Evolutionary conservation across 2,888 invertebrate species (phyloP), one percentile per base, ranked within the genome.

Genomic region (Pyrrhosoma nymphula): DNA sequence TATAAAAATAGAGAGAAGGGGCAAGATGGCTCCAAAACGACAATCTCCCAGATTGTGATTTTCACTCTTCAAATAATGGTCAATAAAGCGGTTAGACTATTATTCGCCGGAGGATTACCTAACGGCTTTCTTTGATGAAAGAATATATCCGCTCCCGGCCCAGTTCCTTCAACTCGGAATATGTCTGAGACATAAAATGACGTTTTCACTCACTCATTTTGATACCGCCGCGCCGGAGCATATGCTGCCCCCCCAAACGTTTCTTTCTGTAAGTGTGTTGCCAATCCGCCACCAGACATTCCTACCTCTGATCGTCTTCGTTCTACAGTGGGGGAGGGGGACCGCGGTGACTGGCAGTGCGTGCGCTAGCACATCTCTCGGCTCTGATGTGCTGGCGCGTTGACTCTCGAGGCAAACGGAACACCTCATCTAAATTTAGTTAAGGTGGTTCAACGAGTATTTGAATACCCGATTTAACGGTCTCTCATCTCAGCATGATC

Each of bases 61-160:
- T 82, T 82, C 75, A 30, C 75, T 82, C 75, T 82, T 82, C 75
- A 82, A 82, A 82, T 82, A 82, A 82, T 82, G 75, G 75, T 82
- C 75, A 82, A 82, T 82, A 82, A 82, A 82, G 75, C 75, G 75
- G 75, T 82, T 82, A 82, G 75, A 35, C 75, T 35, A 30, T 82
- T 82, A 82, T 82, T 30, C 75, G 1, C 35, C 35, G 16, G 75
- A 18, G 75, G 35, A 82, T 82, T 35, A 30, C 75, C 75, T 82
- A 82, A 82, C 75, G 35, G 75, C 35, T 82, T 30, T 35, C 75
- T 82, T 82, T 82, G 75, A 82, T 82, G 75, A 82, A 82, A 82
- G 35, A 82, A 82, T 82, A 82, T 82, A 82, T 82, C 75, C 75
- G 75, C 18, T 35, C 0, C 30, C 75, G 8, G 75, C 35, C 12